These are phyloP conservation scores for Halocaridina rubra DNA, from an alignment of 2,888 invertebrate genomes.

Conservation along the genomic window DNA sequence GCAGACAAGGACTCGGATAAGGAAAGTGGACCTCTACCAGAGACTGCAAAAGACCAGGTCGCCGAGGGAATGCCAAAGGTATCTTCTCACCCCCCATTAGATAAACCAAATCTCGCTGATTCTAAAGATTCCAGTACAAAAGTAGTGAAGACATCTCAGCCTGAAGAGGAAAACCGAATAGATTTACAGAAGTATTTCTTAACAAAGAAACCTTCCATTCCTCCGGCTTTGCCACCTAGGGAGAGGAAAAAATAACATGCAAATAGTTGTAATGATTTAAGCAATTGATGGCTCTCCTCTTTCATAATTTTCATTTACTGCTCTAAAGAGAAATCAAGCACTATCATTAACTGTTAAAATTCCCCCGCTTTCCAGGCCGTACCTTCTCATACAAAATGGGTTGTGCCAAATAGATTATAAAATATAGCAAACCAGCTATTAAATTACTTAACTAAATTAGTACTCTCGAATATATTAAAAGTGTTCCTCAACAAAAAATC, in stretches of 20 bases:
- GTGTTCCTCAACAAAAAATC: too few species aligned
- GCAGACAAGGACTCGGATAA: background rate
- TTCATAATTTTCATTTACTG: too few species aligned
- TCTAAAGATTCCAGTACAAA: background rate
- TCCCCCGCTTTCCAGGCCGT: too few species aligned
- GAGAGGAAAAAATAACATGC: background rate
- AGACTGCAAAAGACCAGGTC: constrained; percentile 20
- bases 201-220: constrained; percentile 29
- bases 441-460: too few species aligned
- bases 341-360: too few species aligned
- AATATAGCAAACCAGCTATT: too few species aligned
- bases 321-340: too few species aligned
- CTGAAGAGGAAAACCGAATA: background rate
- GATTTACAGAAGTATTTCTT: constrained; percentile 34
- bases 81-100: background rate
- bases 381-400: too few species aligned
- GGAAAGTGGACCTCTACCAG: constrained; percentile 12
- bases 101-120: background rate
- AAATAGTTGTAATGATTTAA: too few species aligned
- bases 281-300: too few species aligned
- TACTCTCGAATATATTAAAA: too few species aligned
- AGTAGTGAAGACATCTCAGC: background rate
- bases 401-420: too few species aligned
- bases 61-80: constrained; percentile 34
- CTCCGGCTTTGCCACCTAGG: constrained; percentile 38